Evolutionary conservation across 53 echinoderm and acorn worm species (phyloP).

Genomic region (Arbacia lixula): DNA sequence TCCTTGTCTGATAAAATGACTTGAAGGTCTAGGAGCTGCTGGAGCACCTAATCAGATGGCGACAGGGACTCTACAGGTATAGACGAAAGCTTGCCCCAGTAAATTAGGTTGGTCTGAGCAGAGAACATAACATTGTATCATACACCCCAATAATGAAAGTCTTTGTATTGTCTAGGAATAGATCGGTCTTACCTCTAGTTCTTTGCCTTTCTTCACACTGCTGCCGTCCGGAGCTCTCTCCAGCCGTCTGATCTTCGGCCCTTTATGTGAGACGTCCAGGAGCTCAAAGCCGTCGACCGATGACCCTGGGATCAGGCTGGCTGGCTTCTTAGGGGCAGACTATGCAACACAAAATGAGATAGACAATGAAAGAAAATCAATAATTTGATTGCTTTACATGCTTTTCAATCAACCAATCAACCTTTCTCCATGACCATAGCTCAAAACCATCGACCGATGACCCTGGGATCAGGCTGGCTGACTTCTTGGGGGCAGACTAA

Average conservation of each 20-base stretch:
- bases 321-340: slow-evolving; percentile 7
- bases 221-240: slow-evolving; percentile 34
- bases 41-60: too few relatives aligned
- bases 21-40: too few relatives aligned
- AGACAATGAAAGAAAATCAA: too few relatives aligned
- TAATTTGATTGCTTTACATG: too few relatives aligned
- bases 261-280: slow-evolving; percentile 1
- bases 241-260: slow-evolving; percentile 46
- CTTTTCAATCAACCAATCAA: too few relatives aligned
- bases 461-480: slow-evolving; percentile 26
- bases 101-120: too few relatives aligned
- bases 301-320: slow-evolving; percentile 38
- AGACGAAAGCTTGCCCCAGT: too few relatives aligned
- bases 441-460: slow-evolving; percentile 50
- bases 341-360: neutral
- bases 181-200: slow-evolving; percentile 70
- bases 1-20: too few relatives aligned
- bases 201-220: slow-evolving; percentile 60
- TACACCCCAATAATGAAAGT: too few relatives aligned
- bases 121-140: too few relatives aligned
- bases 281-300: slow-evolving; percentile 48
- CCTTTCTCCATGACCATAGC: neutral
- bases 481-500: slow-evolving; percentile 22
- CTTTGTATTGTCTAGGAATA: too few relatives aligned
- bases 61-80: too few relatives aligned